Evolutionary conservation across 2,113 vertebrate genomes (phyloP).

Genomic region (Boulengerochromis microlepis): DNA sequence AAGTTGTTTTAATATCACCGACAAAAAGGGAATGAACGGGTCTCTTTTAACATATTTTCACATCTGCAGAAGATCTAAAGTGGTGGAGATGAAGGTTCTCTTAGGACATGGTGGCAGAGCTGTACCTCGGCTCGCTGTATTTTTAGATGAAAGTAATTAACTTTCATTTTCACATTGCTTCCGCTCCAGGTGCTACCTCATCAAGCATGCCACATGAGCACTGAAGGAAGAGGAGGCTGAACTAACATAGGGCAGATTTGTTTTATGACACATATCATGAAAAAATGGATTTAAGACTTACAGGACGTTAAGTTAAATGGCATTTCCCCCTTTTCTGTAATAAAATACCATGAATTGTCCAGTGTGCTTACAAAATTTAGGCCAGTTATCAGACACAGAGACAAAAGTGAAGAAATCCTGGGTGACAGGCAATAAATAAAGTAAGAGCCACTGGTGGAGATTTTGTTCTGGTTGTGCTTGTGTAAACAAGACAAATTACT

Average conservation of each 20-base stretch:
- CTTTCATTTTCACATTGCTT: constrained; percentile 48
- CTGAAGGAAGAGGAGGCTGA: not conserved
- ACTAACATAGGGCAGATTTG: not conserved
- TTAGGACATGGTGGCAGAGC: constrained; percentile 5
- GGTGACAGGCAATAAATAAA: not conserved
- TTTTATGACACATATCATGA: not conserved
- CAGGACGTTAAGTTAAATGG: not conserved
- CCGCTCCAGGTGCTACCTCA: constrained; percentile 16
- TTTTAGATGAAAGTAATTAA: constrained; percentile 66
- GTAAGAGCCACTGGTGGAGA: not conserved
- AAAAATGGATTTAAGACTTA: not conserved
- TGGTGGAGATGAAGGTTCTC: constrained; percentile 2
- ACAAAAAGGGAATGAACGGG: not conserved
- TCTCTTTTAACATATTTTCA: constrained; percentile 32
- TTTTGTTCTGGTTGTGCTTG: not conserved
- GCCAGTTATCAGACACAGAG: not conserved
- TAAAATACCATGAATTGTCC: not conserved
- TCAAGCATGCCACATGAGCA: not conserved
- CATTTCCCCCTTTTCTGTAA: not conserved
- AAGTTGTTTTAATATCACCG: not conserved
- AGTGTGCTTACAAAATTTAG: not conserved
- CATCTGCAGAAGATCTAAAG: not conserved
- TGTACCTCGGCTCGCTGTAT: constrained; percentile 38
- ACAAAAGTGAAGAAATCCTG: not conserved
- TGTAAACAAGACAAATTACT: not conserved